These are phyloP conservation scores for Craterocephalus amniculus DNA, from an alignment of 2,797 vertebrate genomes.

Conservation along the genomic window DNA sequence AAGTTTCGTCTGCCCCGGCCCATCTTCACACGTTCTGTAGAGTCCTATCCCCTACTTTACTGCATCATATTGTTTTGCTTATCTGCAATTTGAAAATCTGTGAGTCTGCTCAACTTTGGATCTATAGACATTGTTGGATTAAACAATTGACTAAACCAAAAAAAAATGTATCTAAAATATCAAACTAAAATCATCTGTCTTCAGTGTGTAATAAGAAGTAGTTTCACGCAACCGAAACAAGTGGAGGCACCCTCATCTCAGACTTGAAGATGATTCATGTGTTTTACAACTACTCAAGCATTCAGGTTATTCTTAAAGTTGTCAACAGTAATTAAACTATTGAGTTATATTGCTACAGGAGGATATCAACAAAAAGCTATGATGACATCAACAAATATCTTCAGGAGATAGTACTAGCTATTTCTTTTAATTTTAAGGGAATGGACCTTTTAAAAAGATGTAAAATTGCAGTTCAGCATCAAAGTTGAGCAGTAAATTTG, in stretches of 20 bases:
- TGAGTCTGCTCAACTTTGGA: neutral
- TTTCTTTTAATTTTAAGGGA: too few species aligned
- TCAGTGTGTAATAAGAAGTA: neutral
- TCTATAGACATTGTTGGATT: neutral
- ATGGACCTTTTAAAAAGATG: neutral
- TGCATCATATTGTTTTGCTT: neutral
- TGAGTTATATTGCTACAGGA: neutral
- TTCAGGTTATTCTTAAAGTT: conserved; percentile 11
- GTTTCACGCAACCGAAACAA: neutral
- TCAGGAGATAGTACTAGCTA: too few species aligned
- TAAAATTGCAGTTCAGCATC: neutral
- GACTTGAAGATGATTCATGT: conserved; percentile 46
- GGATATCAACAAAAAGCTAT: neutral
- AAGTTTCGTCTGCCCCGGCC: neutral
- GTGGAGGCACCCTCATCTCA: neutral
- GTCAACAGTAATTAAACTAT: conserved; percentile 12
- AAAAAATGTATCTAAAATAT: conserved; percentile 2
- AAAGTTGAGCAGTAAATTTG: too few species aligned
- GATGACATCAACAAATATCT: neutral
- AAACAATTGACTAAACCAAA: neutral
- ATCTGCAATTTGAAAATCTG: neutral
- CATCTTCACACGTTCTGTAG: neutral
- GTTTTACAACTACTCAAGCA: conserved; percentile 29
- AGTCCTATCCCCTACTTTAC: neutral
- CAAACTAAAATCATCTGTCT: neutral